Evolutionary conservation across 2,113 vertebrate species (phyloP).

Genomic region (Dipodomys ordii): DNA sequence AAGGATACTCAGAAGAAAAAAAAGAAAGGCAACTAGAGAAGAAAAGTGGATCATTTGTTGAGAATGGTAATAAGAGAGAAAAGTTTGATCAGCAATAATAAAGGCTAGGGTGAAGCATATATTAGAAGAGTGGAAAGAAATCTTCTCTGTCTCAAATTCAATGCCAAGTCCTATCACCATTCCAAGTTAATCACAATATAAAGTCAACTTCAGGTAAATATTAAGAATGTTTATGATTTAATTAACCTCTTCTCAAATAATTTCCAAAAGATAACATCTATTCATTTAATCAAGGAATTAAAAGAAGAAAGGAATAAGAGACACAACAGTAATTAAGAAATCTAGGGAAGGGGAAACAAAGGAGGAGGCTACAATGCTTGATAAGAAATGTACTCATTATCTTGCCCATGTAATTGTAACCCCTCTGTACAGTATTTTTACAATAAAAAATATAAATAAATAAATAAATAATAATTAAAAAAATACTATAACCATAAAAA

Average conservation of each 20-base stretch:
- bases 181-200: not conserved
- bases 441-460: too few relatives aligned
- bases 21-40: not conserved
- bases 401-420: too few relatives aligned
- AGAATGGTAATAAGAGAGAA: not conserved
- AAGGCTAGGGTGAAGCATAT: not conserved
- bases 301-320: not conserved
- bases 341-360: not conserved
- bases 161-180: not conserved
- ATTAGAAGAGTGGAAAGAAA: not conserved
- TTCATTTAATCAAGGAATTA: not conserved
- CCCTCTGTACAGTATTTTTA: too few relatives aligned
- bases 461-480: too few relatives aligned
- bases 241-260: not conserved
- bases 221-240: not conserved
- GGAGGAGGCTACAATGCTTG: too few relatives aligned
- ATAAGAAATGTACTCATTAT: too few relatives aligned
- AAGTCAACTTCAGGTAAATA: not conserved
- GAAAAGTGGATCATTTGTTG: not conserved
- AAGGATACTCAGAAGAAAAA: not conserved
- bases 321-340: constrained; percentile 17
- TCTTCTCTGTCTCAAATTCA: not conserved
- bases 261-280: not conserved
- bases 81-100: not conserved
- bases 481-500: too few relatives aligned